Evolutionary conservation across 2,888 invertebrate species (phyloP), one percentile per base, ranked within the genome.

Genomic region (Ellobium chinense): DNA sequence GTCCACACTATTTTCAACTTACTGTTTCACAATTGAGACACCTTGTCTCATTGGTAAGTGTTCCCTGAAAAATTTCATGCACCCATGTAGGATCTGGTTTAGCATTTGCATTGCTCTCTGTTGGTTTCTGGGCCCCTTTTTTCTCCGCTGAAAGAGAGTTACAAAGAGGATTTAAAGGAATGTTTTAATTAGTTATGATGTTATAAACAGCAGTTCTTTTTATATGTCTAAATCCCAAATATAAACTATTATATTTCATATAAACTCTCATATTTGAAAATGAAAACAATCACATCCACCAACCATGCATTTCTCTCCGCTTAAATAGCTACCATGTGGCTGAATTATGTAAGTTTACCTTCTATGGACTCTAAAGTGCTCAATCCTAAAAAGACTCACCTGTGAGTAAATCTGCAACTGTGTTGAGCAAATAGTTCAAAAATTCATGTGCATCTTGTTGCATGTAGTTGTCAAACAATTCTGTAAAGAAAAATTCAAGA

Each of bases 381-480:
- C n/a, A n/a, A n/a, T 18, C 46, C 7, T 12, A 29, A 7, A 56
- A 14, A 18, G 34, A 56, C 78, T 82, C 88, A 96, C 98, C 98
- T 94, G 98, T 95, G 91, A 99, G 84, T 62, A 92, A 80, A 79
- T 93, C 92, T 56, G 92, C 92, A 24, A 93, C 91, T 81, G 92
- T 91, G 94, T 99, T 99, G 85, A 99, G 97, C 84, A 99, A 95
- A 94, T 99, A 99, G 94, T 99, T 99, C 85, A 99, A 95, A 94
- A 99, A 99, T 93, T 99, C 99, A 93, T 99, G 99, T 70, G 99
- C 99, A 95, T 99, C 99, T 94, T 99, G 99, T 93, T 99, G 99
- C 97, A 99, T 98, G 92, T 99, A 99, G 94, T 99, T 99, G 94
- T 99, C 99, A 94, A 99, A 99, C 92, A 98, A 96, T 94, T 98